Base-by-base conservation (phyloP, 1,140 invertebrate genomes). In the Ceratina australensis region DNA sequence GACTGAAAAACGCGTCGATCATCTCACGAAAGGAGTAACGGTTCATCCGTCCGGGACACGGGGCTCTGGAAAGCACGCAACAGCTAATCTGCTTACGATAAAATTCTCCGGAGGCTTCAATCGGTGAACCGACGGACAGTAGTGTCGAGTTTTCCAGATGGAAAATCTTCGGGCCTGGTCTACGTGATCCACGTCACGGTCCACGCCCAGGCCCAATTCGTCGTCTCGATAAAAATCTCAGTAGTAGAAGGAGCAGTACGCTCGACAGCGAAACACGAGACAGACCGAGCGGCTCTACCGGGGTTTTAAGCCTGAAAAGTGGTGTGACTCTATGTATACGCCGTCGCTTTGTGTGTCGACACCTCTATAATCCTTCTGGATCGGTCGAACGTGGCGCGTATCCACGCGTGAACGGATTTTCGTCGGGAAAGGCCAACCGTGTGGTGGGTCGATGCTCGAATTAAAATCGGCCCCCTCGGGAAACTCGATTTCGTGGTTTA, bases 41-140 rank as follows among this genome's bases (percentile, higher is more conserved):
- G 67, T 69, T 28, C 67, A 18, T 16, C 8, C 22, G 7, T 12
- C 59, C 16, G 8, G 24, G 7, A 1, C 13, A 16, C 28, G 16
- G 13, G 20, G 18, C 2, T 13, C 20, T 8, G 3, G 72, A 75
- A 75, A 57, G 3, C 22, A 47, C 22, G 42, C 54, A 20, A 57
- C 54, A 20, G 66, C 59, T 77, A 77, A 77, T 77, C 67, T 71
- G 74, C 66, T 71, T 71, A 71, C 57, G 74, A 77, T 77, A 77
- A 63, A 42, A 18, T 28, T 24, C 33, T 22, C 42, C 73, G 4
- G 22, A 26, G 56, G 5, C 33, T 71, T 47, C 57, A 66, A 71
- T 61, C 24, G 1, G 20, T 8, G 7, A 24, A 24, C 0, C 63
- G 26, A 56, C 20, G 28, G 16, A 26, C 28, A 4, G 12, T 28